These are phyloP conservation scores for Diglossa cyanea DNA, from an alignment of 2,797 vertebrate species.

Conservation along the genomic window DNA sequence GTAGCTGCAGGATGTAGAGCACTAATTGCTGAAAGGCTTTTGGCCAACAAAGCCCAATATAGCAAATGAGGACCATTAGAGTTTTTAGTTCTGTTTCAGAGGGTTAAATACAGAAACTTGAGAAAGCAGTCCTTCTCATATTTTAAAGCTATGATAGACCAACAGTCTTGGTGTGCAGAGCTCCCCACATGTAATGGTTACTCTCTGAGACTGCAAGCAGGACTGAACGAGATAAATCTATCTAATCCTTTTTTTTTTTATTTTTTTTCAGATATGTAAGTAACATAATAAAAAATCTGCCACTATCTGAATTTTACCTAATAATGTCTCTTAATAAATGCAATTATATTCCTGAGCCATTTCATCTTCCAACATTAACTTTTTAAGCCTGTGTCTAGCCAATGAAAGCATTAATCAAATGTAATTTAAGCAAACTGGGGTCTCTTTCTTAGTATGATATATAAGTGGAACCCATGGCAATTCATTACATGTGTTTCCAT, in stretches of 20 bases:
- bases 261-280: not conserved
- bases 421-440: not conserved
- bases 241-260: not conserved
- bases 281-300: not conserved
- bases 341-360: not conserved
- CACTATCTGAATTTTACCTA: slow-evolving; percentile 10
- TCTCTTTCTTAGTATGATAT: not conserved
- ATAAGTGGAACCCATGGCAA: not conserved
- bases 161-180: not conserved
- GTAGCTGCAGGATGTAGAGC: not conserved
- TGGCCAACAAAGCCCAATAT: not conserved
- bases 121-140: not conserved
- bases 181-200: not conserved
- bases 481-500: not conserved
- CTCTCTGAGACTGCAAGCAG: not conserved
- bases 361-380: not conserved
- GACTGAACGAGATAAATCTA: not conserved
- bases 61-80: not conserved
- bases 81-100: not conserved
- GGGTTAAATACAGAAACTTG: not conserved
- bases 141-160: not conserved
- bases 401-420: not conserved
- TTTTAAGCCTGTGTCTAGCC: not conserved
- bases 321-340: slow-evolving; percentile 20
- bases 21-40: not conserved